Base-by-base conservation (phyloP, 35 echinoderm and acorn worm species). In the Acanthaster planci region DNA sequence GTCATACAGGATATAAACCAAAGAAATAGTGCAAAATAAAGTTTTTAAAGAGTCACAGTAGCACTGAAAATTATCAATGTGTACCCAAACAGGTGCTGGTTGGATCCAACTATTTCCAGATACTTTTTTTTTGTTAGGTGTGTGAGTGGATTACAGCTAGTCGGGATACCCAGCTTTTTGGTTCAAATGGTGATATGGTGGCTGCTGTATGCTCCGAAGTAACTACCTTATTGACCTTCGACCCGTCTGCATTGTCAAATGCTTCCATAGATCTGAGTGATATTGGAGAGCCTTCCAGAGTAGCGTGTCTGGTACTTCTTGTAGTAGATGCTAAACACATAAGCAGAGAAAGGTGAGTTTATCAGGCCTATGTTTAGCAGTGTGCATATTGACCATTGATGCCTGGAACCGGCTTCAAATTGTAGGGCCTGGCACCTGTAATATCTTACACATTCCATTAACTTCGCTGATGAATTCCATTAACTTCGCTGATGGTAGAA, bases 91-190 rank as follows among this genome's bases (percentile, higher is more conserved):
- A n/a, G n/a, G n/a, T n/a, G n/a, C n/a, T n/a, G n/a, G n/a, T n/a
- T 56, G 54, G 54, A 59, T n/a, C 19, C 19, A 57, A 3, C 55
- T 57, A 57, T 19, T 2, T 57, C 27, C 3, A n/a, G 17, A 77
- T 77, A 7, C 37, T 79, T 8, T 42, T 79, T 31, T 7, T 17
- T 79, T 47, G 21, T 38, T 14, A 81, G 79, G 81, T 83, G 26
- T 83, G 55, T 57, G 51, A 83, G 30, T 83, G 81, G 81, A 27
- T 83, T 83, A 19, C 37, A 40, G 81, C 30, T 0, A 83, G 56
- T 23, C 40, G 32, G 21, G 18, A 52, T 22, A 52, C 26, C 51
- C 79, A 81, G 42, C 39, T 81, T 37, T 83, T 83, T 57, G 15
- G 32, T 14, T 57, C 81, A 54, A 40, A 37, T 51, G 81, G 81